These are phyloP conservation scores for Cairina moschata DNA, from an alignment of 2,113 vertebrate genomes.

Conservation along the genomic window DNA sequence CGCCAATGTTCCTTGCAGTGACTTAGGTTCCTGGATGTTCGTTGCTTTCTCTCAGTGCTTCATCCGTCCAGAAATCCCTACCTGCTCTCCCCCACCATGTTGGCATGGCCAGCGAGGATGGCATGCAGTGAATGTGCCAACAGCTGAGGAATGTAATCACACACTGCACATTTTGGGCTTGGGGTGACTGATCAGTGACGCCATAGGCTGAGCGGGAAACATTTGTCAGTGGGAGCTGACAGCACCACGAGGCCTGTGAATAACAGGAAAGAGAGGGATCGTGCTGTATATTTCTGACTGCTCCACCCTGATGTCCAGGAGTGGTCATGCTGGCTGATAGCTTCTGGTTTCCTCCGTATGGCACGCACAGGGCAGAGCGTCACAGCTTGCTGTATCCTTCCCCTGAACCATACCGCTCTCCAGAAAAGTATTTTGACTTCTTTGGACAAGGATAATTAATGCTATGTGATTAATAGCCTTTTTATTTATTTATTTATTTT, in stretches of 20 bases:
- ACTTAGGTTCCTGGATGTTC: background rate
- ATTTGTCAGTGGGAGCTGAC: constrained; percentile 53
- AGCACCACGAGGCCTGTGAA: constrained; percentile 21
- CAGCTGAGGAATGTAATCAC: background rate
- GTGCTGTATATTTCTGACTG: background rate
- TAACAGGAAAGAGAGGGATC: constrained; percentile 67
- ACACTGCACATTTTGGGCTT: background rate
- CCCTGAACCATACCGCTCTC: background rate
- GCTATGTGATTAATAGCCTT: background rate
- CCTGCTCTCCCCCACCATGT: rapidly evolving
- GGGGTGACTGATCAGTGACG: background rate
- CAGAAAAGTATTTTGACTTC: background rate
- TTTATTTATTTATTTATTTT: background rate
- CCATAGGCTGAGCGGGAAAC: background rate
- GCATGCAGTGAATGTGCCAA: rapidly evolving
- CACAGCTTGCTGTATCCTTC: background rate
- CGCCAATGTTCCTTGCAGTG: background rate
- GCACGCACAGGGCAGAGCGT: background rate
- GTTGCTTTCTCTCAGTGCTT: background rate
- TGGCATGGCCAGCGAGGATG: background rate
- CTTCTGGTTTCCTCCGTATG: background rate
- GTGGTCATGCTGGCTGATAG: constrained; percentile 21
- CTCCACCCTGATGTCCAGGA: constrained; percentile 50
- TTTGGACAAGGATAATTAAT: background rate
- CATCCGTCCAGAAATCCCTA: background rate